These are phyloP conservation scores for Eumerus sabulonum DNA, from an alignment of 2,888 invertebrate genomes.

Conservation along the genomic window DNA sequence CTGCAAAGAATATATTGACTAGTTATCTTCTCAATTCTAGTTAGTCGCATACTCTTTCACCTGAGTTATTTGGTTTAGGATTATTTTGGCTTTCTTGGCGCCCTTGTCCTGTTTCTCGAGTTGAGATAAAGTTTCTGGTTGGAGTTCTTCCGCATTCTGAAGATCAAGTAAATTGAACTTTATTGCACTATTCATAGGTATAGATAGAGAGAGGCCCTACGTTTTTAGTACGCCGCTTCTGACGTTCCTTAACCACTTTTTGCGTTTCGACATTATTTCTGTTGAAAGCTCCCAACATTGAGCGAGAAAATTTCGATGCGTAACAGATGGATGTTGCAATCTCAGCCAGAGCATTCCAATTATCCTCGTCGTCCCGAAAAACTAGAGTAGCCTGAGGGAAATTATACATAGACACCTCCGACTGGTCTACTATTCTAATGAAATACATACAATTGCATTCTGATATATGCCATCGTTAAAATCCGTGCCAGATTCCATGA, in stretches of 20 bases:
- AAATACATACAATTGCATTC: slow-evolving; percentile 74
- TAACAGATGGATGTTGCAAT: slow-evolving; percentile 68
- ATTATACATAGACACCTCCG: background rate
- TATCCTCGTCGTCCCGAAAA: slow-evolving; percentile 67
- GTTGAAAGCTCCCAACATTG: slow-evolving; percentile 75
- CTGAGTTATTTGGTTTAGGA: slow-evolving; percentile 78
- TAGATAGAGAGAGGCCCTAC: too few species aligned
- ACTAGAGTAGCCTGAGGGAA: slow-evolving; percentile 68
- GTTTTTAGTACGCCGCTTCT: slow-evolving; percentile 72
- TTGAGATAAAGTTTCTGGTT: slow-evolving; percentile 79
- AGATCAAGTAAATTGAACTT: slow-evolving; percentile 14
- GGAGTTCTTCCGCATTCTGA: slow-evolving; percentile 76
- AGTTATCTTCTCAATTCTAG: background rate
- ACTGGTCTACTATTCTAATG: slow-evolving; percentile 12
- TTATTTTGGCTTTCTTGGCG: slow-evolving; percentile 80
- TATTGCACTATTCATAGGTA: background rate
- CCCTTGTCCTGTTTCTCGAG: slow-evolving; percentile 80
- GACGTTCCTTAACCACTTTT: slow-evolving; percentile 74
- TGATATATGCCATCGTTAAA: slow-evolving; percentile 75
- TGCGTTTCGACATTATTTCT: slow-evolving; percentile 73
- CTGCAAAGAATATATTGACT: slow-evolving; percentile 5
- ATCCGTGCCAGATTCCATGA: slow-evolving; percentile 73
- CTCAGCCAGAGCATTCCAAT: slow-evolving; percentile 73
- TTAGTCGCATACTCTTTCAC: slow-evolving; percentile 5
- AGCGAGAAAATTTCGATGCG: slow-evolving; percentile 71